A percentile compares a stretch with the other conserved stretches of the same genome.
Evolutionary conservation across 2,113 vertebrate genomes (phyloP).

Genomic region (Gopherus evgoodei): DNA sequence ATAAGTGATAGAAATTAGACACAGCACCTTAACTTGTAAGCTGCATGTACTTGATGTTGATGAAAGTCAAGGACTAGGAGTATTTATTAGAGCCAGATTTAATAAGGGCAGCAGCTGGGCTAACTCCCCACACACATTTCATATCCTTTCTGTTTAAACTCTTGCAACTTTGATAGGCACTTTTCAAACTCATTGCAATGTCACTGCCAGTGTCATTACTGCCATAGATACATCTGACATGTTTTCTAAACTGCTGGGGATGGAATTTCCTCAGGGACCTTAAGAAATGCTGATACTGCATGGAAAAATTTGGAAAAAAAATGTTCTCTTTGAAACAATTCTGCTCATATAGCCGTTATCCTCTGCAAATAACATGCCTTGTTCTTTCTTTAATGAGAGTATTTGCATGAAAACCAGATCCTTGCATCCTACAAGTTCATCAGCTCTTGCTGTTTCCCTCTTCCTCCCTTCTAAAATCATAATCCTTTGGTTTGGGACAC

Average conservation of each 20-base stretch:
- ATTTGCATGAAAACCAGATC: conserved; percentile 20
- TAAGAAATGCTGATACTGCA: accelerated
- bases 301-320: neutral
- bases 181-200: neutral
- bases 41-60: accelerated
- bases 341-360: neutral
- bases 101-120: neutral
- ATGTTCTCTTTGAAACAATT: accelerated
- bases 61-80: neutral
- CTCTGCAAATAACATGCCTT: neutral
- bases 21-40: neutral
- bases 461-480: neutral
- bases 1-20: neutral
- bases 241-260: neutral
- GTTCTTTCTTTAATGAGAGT: conserved; percentile 23
- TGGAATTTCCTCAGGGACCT: accelerated
- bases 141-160: neutral
- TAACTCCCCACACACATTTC: neutral
- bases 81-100: neutral
- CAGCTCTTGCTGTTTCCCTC: neutral
- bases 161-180: neutral
- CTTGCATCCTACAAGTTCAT: conserved; percentile 4
- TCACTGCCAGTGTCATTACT: neutral
- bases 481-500: neutral
- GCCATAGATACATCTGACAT: neutral